Evolutionary conservation across 2,797 vertebrate species (phyloP), one percentile per base, ranked within the genome.

Genomic region (Scolopax bukidnonensis): DNA sequence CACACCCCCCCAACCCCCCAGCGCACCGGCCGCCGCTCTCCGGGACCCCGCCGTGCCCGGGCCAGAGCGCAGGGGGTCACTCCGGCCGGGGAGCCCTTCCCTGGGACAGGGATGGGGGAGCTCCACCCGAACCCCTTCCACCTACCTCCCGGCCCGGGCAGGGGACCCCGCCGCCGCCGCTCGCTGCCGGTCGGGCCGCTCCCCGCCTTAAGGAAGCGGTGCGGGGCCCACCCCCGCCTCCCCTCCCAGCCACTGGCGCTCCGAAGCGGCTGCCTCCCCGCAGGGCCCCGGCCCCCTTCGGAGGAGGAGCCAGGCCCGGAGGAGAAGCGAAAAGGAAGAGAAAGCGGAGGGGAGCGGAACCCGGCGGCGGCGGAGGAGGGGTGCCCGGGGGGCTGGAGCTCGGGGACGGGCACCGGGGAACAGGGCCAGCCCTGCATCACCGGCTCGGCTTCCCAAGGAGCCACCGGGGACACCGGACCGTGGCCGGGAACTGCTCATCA

Each of bases 271-370:
- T 41, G 63, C 89, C 83, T 20, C 4, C 65, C 69, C 38, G 36
- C 53, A 43, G 11, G 4, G 53, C 56, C 51, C 50, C 83, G 59
- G 84, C 89, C 93, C 82, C 95, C 96, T 84, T 63, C 96, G 96
- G 96, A 86, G 97, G 96, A 73, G 96, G 95, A 59, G 93, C 85
- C 65, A 51, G 45, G 57, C 32, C 61, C 2, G 57, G 59, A 74
- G 57, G 59, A 74, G 40, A 24, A 13, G 21, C 61, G 7, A 48
- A 1, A 10, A 70, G 65, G 57, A 83, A 73, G 38, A 24, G 73
- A 68, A 47, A 47, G 3, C 60, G 54, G 63, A 30, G 76, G 20
- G 51, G 51, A n/a, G 20, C 33, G 32, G 41, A 67, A 54, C 23
- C 0, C n/a, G 33, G 45, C 28, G 33, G 30, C 61, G 28, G 10